Conservation (phyloP, 64 coral and sea anemone species). For the Orbicella faveolata region DNA sequence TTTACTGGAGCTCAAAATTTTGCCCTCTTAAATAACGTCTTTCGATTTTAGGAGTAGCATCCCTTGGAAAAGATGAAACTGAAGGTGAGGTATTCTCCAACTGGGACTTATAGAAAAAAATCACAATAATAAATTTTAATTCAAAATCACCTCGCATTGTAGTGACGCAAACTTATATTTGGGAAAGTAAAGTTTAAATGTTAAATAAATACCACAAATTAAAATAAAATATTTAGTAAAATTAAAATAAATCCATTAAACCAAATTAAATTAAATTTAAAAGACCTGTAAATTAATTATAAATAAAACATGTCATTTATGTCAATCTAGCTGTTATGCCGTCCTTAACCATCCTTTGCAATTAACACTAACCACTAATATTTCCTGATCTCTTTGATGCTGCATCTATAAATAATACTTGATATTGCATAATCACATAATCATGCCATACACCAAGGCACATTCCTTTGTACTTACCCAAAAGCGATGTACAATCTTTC, state of each 20-base stretch:
- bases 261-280: background rate
- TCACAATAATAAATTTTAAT: no score
- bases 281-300: background rate
- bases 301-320: background rate
- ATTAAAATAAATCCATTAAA: background rate
- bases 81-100: conserved; percentile 6
- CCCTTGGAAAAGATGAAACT: background rate
- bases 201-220: background rate
- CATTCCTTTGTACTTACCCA: no score
- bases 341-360: conserved; percentile 16
- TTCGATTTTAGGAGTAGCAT: conserved; percentile 34
- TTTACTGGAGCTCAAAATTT: background rate
- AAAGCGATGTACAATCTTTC: background rate
- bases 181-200: background rate
- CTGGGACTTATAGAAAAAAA: no score
- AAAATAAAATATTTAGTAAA: background rate
- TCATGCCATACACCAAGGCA: no score
- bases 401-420: background rate
- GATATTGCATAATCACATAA: no score
- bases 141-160: no score
- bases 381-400: background rate
- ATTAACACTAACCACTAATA: conserved; percentile 1
- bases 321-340: background rate
- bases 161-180: background rate
- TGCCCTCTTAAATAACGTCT: conserved; percentile 1